Evolutionary conservation across 2,888 invertebrate genomes (phyloP).

Genomic region (Chrysodeixis includens): DNA sequence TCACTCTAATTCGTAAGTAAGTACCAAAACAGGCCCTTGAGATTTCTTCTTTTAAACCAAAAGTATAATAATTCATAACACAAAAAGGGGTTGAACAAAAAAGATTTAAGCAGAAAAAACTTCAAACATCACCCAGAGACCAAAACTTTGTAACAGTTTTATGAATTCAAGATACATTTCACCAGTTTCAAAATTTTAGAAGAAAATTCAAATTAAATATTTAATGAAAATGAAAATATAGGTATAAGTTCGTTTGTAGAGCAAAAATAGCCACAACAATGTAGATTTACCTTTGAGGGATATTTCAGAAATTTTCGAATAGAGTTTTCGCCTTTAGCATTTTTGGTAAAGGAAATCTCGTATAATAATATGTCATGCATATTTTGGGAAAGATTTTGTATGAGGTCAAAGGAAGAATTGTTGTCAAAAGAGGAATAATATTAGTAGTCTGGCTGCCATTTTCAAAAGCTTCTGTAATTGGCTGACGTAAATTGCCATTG

Average conservation of each 20-base stretch:
- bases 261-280: constrained; percentile 9
- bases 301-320: constrained; percentile 12
- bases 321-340: background rate
- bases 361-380: background rate
- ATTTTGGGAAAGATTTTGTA: background rate
- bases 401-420: background rate
- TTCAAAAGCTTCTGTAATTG: no score
- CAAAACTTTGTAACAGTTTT: constrained; percentile 30
- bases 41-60: background rate
- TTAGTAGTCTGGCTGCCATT: no score
- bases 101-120: constrained; percentile 1
- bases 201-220: constrained; percentile 28
- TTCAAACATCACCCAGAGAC: constrained; percentile 18
- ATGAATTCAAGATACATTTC: constrained; percentile 33
- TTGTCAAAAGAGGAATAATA: background rate
- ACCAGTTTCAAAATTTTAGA: constrained; percentile 26
- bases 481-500: no score
- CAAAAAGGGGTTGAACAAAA: constrained; percentile 2
- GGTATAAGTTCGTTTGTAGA: constrained; percentile 34
- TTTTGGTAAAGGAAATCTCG: background rate
- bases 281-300: constrained; percentile 23
- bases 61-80: background rate
- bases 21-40: background rate
- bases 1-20: no score
- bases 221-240: constrained; percentile 28